These are phyloP conservation scores for Orthosia incerta DNA, from an alignment of 2,888 invertebrate species.

Conservation along the genomic window DNA sequence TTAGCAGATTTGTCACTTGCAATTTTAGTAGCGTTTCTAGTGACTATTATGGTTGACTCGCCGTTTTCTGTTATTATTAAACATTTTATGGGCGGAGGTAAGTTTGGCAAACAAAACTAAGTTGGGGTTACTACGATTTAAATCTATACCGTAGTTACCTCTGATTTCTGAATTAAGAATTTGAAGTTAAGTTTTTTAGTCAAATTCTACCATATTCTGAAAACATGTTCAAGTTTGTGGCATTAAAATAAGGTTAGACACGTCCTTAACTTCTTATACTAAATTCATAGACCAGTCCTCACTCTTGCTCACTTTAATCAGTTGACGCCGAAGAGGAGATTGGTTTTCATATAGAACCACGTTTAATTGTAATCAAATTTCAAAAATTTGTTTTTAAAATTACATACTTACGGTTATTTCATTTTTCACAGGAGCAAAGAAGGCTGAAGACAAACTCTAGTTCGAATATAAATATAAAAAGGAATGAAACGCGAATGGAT, in stretches of 20 bases:
- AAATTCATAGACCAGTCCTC: no score
- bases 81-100: slow-evolving; percentile 74
- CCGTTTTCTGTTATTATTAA: slow-evolving; percentile 79
- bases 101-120: slow-evolving; percentile 37
- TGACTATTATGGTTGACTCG: slow-evolving; percentile 77
- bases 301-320: background rate
- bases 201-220: no score
- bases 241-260: no score
- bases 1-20: slow-evolving; percentile 72
- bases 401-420: slow-evolving; percentile 12
- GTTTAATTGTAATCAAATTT: no score
- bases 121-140: no score
- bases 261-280: no score
- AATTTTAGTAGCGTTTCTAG: slow-evolving; percentile 71
- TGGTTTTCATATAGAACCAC: background rate
- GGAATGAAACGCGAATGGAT: no score
- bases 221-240: no score
- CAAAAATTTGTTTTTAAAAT: background rate
- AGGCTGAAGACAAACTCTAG: slow-evolving; percentile 18
- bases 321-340: background rate
- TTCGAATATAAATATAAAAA: no score
- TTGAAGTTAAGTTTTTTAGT: no score
- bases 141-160: no score
- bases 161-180: no score
- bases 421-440: slow-evolving; percentile 25